phyloP scores from a whole-genome alignment of 2,888 invertebrate species.

The Hirtodrosophila histrioides region DNA sequence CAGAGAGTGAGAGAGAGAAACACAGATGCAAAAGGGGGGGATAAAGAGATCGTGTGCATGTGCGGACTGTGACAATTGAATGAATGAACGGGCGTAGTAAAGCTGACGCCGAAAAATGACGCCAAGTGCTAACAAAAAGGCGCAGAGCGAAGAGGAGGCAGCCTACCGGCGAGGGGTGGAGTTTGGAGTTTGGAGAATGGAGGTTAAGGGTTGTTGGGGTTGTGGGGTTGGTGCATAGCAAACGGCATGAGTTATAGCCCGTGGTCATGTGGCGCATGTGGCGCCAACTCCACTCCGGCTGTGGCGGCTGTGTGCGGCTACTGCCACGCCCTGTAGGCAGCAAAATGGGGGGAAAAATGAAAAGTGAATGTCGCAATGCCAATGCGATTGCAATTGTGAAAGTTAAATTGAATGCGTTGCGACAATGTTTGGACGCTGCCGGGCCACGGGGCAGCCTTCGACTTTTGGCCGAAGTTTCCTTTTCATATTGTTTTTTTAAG shows the following conservation, averaged over 20 bases:
- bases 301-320: background rate
- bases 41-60: constrained; percentile 15
- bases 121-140: constrained; percentile 47
- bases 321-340: constrained; percentile 7
- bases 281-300: constrained; percentile 44
- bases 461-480: constrained; percentile 32
- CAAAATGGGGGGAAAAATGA: constrained; percentile 38
- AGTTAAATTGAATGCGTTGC: constrained; percentile 65
- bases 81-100: constrained; percentile 61
- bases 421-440: constrained; percentile 46
- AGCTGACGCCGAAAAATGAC: constrained; percentile 67
- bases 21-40: background rate
- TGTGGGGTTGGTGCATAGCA: constrained; percentile 6
- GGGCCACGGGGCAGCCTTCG: constrained; percentile 26
- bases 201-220: too few species aligned
- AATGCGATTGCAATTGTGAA: constrained; percentile 66
- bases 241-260: constrained; percentile 56
- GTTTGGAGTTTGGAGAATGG: background rate
- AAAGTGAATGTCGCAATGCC: constrained; percentile 67
- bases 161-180: background rate
- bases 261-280: constrained; percentile 66
- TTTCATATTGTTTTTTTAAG: constrained; percentile 21
- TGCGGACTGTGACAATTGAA: constrained; percentile 56
- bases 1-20: too few species aligned
- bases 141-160: background rate